These are phyloP conservation scores for Cardiocondyla obscurior DNA, from an alignment of 1,140 invertebrate genomes.

Conservation along the genomic window DNA sequence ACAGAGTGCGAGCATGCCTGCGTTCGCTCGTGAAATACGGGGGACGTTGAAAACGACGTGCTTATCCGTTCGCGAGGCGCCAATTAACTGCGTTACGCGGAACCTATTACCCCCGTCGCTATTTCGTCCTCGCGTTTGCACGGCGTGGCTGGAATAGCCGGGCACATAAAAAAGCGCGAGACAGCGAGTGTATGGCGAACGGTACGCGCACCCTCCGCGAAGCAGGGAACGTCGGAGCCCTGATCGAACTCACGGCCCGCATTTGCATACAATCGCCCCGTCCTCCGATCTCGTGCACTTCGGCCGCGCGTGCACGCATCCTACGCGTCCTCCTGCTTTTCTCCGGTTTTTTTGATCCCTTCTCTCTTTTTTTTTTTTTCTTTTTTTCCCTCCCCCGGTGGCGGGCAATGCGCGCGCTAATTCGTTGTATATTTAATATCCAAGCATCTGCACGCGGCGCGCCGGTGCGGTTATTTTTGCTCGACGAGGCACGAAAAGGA, in stretches of 20 bases:
- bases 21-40: not conserved
- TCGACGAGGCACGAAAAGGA: slow-evolving; percentile 51
- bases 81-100: slow-evolving; percentile 38
- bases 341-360: not conserved
- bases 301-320: slow-evolving; percentile 12
- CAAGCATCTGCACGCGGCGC: slow-evolving; percentile 2
- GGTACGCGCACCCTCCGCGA: slow-evolving; percentile 25
- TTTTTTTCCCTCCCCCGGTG: slow-evolving; percentile 35
- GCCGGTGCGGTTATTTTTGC: slow-evolving; percentile 41
- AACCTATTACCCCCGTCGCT: slow-evolving; percentile 13
- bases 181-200: not conserved
- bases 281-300: slow-evolving; percentile 71
- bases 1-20: not conserved
- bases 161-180: slow-evolving; percentile 18
- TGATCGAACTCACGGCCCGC: slow-evolving; percentile 71
- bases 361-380: not conserved
- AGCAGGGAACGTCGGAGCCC: slow-evolving; percentile 41
- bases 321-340: not conserved
- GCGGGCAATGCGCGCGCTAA: slow-evolving; percentile 43
- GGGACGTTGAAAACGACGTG: not conserved
- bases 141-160: slow-evolving; percentile 28
- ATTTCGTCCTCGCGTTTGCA: slow-evolving; percentile 14
- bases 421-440: slow-evolving; percentile 65
- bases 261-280: slow-evolving; percentile 80
- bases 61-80: not conserved